Evolutionary conservation across 2,888 invertebrate species (phyloP), one percentile per base, ranked within the genome.

Genomic region (Andrena chrysosceles): DNA sequence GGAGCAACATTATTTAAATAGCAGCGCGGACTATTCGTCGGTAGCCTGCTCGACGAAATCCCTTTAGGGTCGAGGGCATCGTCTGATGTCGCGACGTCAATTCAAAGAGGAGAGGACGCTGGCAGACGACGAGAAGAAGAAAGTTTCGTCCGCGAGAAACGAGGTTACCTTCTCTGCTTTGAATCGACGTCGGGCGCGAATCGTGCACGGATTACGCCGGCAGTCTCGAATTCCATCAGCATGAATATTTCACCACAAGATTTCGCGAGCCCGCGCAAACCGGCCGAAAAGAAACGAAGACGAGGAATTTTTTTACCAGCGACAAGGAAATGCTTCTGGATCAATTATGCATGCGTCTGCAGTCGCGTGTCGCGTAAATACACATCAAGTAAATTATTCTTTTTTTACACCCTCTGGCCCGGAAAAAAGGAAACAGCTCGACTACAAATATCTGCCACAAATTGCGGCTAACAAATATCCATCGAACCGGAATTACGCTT

Each of bases 101-200:
- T 76, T 79, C 70, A 79, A 83, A 84, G 77, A 26, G 52, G 60
- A 68, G 49, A 60, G 23, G 26, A 64, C 56, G 29, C 23, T n/a
- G 31, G 20, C 49, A 5, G 62, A 76, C 56, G 20, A 60, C 13
- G 56, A 54, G 20, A 72, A 80, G 81, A 69, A 80, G 80, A 84
- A 87, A 88, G 80, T 88, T 89, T 86, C 78, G 77, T 69, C 69
- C 78, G 64, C 63, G 79, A 76, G 79, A 82, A 89, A 89, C 79
- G 83, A 88, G 77, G 85, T 89, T 87, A 86, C 84, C 77, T 83
- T 76, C 79, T 81, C 74, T 71, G 76, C 83, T 88, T 89, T 85
- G 86, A 84, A 83, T 80, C 81, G 81, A 77, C 73, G 77, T 73
- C 63, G 49, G 29, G 73, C 77, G 75, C 77, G 82, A 85, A 79